Conservation (phyloP, 2,888 invertebrate genomes). For the Diarsia dahlii region DNA sequence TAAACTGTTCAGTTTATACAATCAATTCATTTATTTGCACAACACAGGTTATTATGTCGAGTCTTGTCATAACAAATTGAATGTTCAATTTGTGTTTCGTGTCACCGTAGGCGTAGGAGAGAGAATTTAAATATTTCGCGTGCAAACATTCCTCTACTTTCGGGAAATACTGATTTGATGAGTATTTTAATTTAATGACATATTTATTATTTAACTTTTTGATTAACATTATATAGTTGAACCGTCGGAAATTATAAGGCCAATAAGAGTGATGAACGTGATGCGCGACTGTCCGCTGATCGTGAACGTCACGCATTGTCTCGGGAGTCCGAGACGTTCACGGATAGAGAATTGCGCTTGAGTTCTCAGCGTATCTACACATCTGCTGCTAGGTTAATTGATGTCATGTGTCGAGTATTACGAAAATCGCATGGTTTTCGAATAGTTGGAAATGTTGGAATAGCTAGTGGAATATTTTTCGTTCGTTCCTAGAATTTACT, state of each 20-base stretch:
- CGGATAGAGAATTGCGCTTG: too few relatives aligned
- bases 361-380: too few relatives aligned
- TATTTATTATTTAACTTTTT: background rate
- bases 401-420: background rate
- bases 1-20: constrained; percentile 1
- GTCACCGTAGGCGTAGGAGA: background rate
- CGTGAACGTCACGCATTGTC: too few relatives aligned
- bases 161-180: background rate
- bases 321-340: too few relatives aligned
- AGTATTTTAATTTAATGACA: constrained; percentile 23
- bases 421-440: background rate
- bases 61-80: constrained; percentile 7
- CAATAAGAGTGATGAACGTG: too few relatives aligned
- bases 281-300: too few relatives aligned
- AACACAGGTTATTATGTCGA: background rate
- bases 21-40: constrained; percentile 7
- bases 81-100: background rate
- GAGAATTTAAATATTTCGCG: background rate
- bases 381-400: too few relatives aligned
- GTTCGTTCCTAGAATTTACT: too few relatives aligned
- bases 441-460: background rate
- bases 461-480: background rate
- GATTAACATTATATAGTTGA: background rate
- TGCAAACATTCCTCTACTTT: background rate
- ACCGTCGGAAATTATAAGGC: background rate